Evolutionary conservation across 1,140 invertebrate species (phyloP).

Genomic region (Neodiprion pinetum): DNA sequence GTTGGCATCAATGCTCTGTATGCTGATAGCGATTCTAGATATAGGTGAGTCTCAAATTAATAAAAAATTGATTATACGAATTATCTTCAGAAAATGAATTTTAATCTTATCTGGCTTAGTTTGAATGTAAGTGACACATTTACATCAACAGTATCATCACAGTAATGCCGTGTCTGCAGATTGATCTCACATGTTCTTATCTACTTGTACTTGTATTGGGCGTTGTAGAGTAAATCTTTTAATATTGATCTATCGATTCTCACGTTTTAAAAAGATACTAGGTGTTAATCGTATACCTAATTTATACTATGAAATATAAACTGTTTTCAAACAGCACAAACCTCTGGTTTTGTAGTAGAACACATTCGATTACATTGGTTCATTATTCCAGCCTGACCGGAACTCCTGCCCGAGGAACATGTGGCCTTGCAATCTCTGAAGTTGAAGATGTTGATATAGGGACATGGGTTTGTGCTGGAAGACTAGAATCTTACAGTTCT

Average conservation of each 20-base stretch:
- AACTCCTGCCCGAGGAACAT: neutral
- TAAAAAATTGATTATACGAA: neutral
- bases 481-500: neutral
- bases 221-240: no score
- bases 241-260: no score
- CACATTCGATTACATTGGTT: no score
- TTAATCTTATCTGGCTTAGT: no score
- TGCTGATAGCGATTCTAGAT: neutral
- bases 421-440: neutral
- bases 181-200: no score
- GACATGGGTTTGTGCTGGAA: constrained; percentile 8
- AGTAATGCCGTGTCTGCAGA: neutral
- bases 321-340: no score
- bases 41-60: neutral
- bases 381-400: neutral
- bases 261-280: no score
- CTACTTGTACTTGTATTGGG: no score
- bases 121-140: neutral
- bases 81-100: neutral
- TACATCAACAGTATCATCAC: neutral
- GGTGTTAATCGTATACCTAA: no score
- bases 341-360: no score
- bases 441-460: constrained; percentile 5
- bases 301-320: no score
- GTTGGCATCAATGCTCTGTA: constrained; percentile 8